These are phyloP conservation scores for Scaptomyza caliginosa DNA, from an alignment of 2,888 invertebrate species.

Conservation along the genomic window DNA sequence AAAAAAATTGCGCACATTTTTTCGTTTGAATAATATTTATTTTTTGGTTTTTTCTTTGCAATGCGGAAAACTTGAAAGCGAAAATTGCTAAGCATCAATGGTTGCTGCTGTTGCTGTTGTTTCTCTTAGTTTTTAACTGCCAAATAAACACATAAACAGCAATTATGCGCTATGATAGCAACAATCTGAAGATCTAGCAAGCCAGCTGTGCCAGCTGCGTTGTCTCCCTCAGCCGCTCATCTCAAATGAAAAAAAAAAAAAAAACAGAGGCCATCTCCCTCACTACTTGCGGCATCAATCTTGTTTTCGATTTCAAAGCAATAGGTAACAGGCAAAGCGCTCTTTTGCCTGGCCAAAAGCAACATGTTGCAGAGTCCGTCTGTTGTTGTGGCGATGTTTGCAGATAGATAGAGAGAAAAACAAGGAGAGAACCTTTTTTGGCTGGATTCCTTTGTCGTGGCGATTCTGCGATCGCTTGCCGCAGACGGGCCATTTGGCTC, in stretches of 20 bases:
- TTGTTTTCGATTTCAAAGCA: conserved; percentile 73
- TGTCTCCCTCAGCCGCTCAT: conserved; percentile 43
- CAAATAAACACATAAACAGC: conserved; percentile 68
- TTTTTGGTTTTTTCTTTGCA: conserved; percentile 41
- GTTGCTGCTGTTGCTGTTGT: conserved; percentile 23
- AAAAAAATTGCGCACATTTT: conserved; percentile 53
- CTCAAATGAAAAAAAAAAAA: background rate
- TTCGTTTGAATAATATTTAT: conserved; percentile 22
- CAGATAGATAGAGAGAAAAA: conserved; percentile 21
- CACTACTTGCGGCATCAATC: conserved; percentile 60
- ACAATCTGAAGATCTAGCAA: conserved; percentile 30
- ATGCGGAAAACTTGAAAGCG: conserved; percentile 70
- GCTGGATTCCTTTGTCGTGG: conserved; percentile 56
- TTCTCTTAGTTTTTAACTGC: conserved; percentile 36
- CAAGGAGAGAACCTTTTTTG: conserved; percentile 37
- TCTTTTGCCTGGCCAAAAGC: conserved; percentile 32
- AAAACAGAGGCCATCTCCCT: conserved; percentile 16
- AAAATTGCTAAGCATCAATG: conserved; percentile 44
- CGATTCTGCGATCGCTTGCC: conserved; percentile 43
- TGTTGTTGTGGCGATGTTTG: conserved; percentile 11
- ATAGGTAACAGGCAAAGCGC: conserved; percentile 33
- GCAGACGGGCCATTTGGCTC: conserved; percentile 54
- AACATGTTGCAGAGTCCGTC: conserved; percentile 53
- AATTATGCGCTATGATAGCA: conserved; percentile 50
- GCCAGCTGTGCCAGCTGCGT: conserved; percentile 55